Conservation (phyloP, 1,140 invertebrate genomes). For the Sipha flava region DNA sequence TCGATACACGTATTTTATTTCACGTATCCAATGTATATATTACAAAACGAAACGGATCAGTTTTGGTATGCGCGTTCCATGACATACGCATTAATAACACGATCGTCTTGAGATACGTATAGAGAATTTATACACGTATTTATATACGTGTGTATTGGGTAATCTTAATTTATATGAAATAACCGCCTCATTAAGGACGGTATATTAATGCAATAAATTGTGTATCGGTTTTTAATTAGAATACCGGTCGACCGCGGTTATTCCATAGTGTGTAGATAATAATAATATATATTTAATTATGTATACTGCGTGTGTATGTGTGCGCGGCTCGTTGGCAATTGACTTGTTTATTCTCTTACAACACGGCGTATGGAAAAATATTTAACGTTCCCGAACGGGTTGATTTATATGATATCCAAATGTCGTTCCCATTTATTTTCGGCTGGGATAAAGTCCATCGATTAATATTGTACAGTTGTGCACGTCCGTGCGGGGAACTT, state of each 20-base stretch:
- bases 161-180: neutral
- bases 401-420: too few species aligned
- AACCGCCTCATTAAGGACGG: neutral
- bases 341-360: conserved; percentile 7
- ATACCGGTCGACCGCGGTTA: neutral
- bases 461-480: too few species aligned
- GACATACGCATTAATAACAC: neutral
- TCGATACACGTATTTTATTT: neutral
- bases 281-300: neutral
- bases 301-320: neutral
- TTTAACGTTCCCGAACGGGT: too few species aligned
- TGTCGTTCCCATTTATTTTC: too few species aligned
- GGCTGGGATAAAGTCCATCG: too few species aligned
- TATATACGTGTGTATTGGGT: too few species aligned
- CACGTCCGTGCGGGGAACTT: too few species aligned
- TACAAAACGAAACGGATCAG: neutral
- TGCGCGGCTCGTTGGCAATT: neutral
- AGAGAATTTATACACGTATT: neutral
- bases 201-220: neutral
- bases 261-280: neutral
- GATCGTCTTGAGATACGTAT: neutral
- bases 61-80: neutral
- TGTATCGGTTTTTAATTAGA: neutral
- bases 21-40: neutral
- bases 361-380: too few species aligned